Evolutionary conservation across 2,113 vertebrate species (phyloP), one percentile per base, ranked within the genome.

Genomic region (Rhipidura dahli): DNA sequence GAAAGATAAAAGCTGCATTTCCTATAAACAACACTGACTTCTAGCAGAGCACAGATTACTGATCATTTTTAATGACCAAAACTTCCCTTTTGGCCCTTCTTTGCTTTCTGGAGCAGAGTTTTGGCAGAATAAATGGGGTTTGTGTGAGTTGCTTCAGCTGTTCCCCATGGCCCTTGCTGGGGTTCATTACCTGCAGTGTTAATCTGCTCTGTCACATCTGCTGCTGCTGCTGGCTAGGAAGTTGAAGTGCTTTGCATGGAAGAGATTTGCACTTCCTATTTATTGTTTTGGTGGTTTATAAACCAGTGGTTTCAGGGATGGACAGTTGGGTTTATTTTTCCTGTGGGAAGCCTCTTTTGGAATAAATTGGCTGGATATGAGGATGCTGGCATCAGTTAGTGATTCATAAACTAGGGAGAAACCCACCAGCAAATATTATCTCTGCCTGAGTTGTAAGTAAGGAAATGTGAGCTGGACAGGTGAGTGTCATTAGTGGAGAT

Each of bases 1-100:
- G 37, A 11, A 79, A 85, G 84, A 93, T 92, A 97, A 96, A 96
- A 97, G 20, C 59, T 89, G 51, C 6, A 3, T 69, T 92, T 96
- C 17, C 15, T 90, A 30, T 85, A 68, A 97, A 80, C 50, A 89
- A 26, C 11, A 6, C 59, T 86, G 91, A 44, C 54, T 94, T 90
- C 76, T 89, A 93, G 75, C 33, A 93, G 64, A 91, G 72, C 53
- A 40, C 86, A 63, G 83, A 90, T 94, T 76, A 33, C 65, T 66
- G 18, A 27, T 93, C 15, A 35, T 50, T 93, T 88, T 91, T 95
- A 88, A 90, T 42, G 51, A 64, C 45, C 66, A 77, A 20, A 47
- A 61, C 26, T 84, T 82, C 28, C 23, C 78, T 82, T 92, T 93
- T 21, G 30, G 59, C 23, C 56, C 8, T 78, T 47, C 63, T 80